Percentiles rank a stretch among this genome's conserved stretches.
Evolutionary conservation across 1,140 invertebrate genomes (phyloP).

Genomic region (Panulirus ornatus): DNA sequence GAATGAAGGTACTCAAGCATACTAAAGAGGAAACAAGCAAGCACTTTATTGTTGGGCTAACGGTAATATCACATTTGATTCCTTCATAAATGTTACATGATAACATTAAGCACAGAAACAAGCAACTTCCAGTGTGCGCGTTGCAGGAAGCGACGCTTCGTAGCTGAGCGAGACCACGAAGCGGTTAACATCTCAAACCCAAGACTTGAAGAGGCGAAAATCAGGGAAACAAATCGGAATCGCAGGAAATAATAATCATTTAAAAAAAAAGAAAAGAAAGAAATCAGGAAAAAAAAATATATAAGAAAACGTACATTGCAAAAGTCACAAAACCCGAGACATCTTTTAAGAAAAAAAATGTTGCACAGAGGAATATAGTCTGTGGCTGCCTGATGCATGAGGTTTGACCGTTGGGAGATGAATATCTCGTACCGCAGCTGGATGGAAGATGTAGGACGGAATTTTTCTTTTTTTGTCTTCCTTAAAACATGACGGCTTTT

Average conservation of each 20-base stretch:
- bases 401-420: too few species aligned
- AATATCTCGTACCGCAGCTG: too few species aligned
- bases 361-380: too few species aligned
- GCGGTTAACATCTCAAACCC: constrained; percentile 27
- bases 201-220: constrained; percentile 49
- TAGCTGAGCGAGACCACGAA: constrained; percentile 23
- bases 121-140: constrained; percentile 34
- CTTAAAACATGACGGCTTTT: background rate
- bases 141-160: constrained; percentile 21
- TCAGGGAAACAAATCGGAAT: too few species aligned
- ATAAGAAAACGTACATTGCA: background rate
- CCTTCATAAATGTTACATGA: constrained; percentile 2
- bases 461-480: too few species aligned
- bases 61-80: constrained; percentile 45
- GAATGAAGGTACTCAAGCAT: constrained; percentile 15
- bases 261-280: constrained; percentile 12
- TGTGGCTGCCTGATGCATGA: too few species aligned
- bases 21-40: constrained; percentile 35
- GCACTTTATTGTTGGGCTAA: constrained; percentile 45
- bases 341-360: background rate
- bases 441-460: too few species aligned
- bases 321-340: background rate
- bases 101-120: constrained; percentile 31
- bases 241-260: too few species aligned
- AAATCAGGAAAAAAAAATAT: background rate